phyloP scores from a whole-genome alignment of 2,888 invertebrate species.

The Tortrix viridana region DNA sequence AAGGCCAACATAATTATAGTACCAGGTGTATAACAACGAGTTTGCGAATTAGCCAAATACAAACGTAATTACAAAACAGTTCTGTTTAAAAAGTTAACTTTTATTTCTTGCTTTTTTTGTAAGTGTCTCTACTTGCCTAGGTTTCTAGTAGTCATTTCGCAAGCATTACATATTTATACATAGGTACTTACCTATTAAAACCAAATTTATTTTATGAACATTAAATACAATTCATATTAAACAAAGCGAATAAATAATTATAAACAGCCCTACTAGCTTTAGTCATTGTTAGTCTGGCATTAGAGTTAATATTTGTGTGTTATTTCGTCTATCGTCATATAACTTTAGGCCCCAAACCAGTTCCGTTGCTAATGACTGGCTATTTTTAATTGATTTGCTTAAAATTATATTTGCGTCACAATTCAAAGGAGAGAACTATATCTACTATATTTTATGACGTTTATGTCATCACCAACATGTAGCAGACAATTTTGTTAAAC shows the following conservation, averaged over 20 bases:
- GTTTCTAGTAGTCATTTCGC: neutral
- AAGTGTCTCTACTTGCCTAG: too few relatives aligned
- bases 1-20: conserved; percentile 44
- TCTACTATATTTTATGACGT: neutral
- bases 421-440: neutral
- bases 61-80: too few relatives aligned
- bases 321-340: neutral
- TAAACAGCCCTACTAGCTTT: neutral
- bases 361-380: conserved; percentile 6
- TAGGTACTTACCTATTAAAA: conserved; percentile 16
- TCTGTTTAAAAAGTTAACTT: too few relatives aligned
- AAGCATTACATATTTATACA: neutral
- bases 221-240: conserved; percentile 3
- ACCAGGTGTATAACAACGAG: neutral
- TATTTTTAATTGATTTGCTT: conserved; percentile 16
- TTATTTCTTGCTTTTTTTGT: too few relatives aligned
- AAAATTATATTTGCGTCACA: conserved; percentile 12
- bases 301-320: conserved; percentile 1
- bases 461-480: too few relatives aligned
- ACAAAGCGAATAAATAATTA: conserved; percentile 8
- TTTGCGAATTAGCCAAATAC: too few relatives aligned
- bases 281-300: neutral
- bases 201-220: conserved; percentile 1
- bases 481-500: too few relatives aligned
- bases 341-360: conserved; percentile 13